phyloP scores from a whole-genome alignment of 2,797 vertebrate species.

The Gadopsis marmoratus region DNA sequence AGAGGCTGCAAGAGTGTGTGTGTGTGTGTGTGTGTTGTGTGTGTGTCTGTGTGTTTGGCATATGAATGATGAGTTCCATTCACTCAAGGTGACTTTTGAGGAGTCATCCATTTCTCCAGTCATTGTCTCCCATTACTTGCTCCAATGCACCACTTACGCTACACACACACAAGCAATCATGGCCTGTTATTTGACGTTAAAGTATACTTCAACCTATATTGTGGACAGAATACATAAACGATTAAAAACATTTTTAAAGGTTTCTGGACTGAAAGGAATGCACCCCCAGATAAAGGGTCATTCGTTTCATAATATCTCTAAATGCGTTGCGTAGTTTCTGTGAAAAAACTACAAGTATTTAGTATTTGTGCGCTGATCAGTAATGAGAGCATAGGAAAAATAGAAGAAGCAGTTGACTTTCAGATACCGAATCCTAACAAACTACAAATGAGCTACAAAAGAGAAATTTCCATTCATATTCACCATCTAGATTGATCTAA shows the following conservation, averaged over 20 bases:
- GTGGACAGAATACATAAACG: constrained; percentile 41
- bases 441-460: constrained; percentile 22
- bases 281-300: background rate
- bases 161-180: constrained; percentile 50
- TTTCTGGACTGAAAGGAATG: constrained; percentile 6
- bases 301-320: background rate
- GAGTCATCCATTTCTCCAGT: constrained; percentile 72
- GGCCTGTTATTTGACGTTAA: constrained; percentile 54
- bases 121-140: constrained; percentile 77
- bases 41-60: constrained; percentile 42
- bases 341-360: background rate
- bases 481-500: constrained; percentile 46
- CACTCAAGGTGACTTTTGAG: constrained; percentile 77
- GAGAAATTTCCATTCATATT: constrained; percentile 32
- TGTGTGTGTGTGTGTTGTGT: constrained; percentile 16
- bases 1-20: background rate
- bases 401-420: background rate
- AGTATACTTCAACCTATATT: constrained; percentile 42
- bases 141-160: constrained; percentile 72
- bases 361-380: background rate
- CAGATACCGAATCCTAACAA: background rate
- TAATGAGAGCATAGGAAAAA: background rate
- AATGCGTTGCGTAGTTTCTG: background rate
- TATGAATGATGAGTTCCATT: constrained; percentile 72
- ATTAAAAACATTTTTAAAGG: background rate